Evolutionary conservation across 2,113 vertebrate species (phyloP).

Genomic region (Galbula dea): DNA sequence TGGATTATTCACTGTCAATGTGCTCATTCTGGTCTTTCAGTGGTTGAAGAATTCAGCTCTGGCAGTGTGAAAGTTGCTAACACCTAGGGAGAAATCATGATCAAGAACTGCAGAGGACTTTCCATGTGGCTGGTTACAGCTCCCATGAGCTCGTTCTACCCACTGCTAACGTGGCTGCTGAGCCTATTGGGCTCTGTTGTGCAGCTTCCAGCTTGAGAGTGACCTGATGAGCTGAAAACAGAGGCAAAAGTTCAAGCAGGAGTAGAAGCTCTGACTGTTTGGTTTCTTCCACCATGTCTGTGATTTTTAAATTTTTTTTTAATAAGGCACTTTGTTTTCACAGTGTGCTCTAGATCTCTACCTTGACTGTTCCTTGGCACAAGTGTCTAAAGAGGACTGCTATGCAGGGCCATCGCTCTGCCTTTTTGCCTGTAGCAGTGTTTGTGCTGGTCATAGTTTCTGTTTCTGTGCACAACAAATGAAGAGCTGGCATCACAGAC

Average conservation of each 20-base stretch:
- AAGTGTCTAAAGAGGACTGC: background rate
- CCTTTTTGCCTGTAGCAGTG: background rate
- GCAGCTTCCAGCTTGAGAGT: accelerated
- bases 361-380: background rate
- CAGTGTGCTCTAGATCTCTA: background rate
- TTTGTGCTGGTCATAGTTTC: background rate
- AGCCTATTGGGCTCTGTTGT: background rate
- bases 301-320: background rate
- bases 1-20: background rate
- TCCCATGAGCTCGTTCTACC: background rate
- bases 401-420: background rate
- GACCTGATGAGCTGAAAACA: background rate
- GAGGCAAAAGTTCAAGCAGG: background rate
- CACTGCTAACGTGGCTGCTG: accelerated
- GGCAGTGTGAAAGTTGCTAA: background rate
- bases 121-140: accelerated
- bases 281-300: background rate
- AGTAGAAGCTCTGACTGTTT: background rate
- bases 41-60: background rate
- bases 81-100: background rate
- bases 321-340: background rate
- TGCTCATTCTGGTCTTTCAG: background rate
- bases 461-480: background rate
- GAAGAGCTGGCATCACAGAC: no score
- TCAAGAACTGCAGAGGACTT: accelerated